Base-by-base conservation (phyloP, 2,888 invertebrate genomes). In the Acleris sparsana region DNA sequence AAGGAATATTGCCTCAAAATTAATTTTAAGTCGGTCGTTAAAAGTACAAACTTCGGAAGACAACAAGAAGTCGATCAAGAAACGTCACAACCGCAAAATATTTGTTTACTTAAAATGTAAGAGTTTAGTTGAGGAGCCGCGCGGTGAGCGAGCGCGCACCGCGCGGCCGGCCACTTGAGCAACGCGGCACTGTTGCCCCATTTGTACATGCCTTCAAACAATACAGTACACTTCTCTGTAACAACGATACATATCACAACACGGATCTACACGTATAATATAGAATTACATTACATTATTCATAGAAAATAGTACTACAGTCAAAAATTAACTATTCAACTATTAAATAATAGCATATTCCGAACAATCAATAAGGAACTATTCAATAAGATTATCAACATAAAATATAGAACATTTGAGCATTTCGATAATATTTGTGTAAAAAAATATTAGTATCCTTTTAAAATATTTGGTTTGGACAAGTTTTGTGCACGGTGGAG, bases 371-470 rank as follows among this genome's bases (percentile, higher is more conserved):
- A 88, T 86, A 84, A 90, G 84, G 79, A 89, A 87, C 84, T 82
- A 88, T 80, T 81, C 79, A 87, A 89, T 85, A 88, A 89, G 83
- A 87, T 88, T 87, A 89, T 75, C 84, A 89, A 92, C 90, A 82
- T 85, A 91, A 91, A 85, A 85, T 84, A 86, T 84, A 88, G 82
- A 84, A 85, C 80, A 85, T 88, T 92, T 92, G 92, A 92, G 92
- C 92, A 91, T 89, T 83, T 87, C 73, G 79, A 83, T 87, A 89
- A 86, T 86, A 87, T 85, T 87, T 82, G 80, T 85, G 83, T 89
- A 88, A 89, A 89, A 89, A 90, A 91, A 89, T 89, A 89, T 83
- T 83, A 66, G 39, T 66, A 86, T 86, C 80, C 83, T 80, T 85
- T 79, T 81, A 80, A 80, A 80, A 81, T 76, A 75, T 72, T 78